Evolutionary conservation across 2,888 invertebrate species (phyloP), one percentile per base, ranked within the genome.

Genomic region (Toxonevra muliebris): DNA sequence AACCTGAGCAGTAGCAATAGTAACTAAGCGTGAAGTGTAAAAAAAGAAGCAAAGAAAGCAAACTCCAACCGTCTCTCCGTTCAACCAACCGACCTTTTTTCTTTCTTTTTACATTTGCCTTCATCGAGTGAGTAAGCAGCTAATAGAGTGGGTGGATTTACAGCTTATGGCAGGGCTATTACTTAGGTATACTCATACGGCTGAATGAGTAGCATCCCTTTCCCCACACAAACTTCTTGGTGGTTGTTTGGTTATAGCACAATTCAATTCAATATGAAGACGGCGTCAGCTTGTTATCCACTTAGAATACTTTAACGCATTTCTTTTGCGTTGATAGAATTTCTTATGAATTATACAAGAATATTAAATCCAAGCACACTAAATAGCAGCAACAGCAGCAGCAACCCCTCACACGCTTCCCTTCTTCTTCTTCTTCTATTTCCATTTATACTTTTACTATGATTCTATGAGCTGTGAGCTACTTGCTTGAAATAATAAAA

Each of bases 201-300:
- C n/a, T 30, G 30, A 15, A 11, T 15, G 41, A 55, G 30, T 43
- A 13, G 9, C 9, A 42, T 15, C 15, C n/a, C 40, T 40, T 2
- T 12, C 15, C 10, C 1, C 8, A 20, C n/a, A 59, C 42, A 19
- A 40, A 1, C 45, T 13, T 15, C 42, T 30, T 30, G 30, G 4
- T 17, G 42, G 12, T 0, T 19, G 45, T 17, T 15, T 58, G 58
- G 45, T 11, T n/a, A 58, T 65, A 67, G 55, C 70, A 48, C 53
- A 62, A 66, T 63, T 75, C 74, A 75, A 77, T 76, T 76, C 78
- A 76, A 80, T 77, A 78, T 77, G 76, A 77, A 73, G 76, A 30
- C 78, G 81, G 82, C 85, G 84, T 77, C 84, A 85, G 84, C 84
- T 85, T 81, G 80, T 77, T 78, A 80, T 80, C 84, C 84, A 85